These are phyloP conservation scores for Scalopus aquaticus DNA, from an alignment of 2,113 vertebrate species.

Conservation along the genomic window DNA sequence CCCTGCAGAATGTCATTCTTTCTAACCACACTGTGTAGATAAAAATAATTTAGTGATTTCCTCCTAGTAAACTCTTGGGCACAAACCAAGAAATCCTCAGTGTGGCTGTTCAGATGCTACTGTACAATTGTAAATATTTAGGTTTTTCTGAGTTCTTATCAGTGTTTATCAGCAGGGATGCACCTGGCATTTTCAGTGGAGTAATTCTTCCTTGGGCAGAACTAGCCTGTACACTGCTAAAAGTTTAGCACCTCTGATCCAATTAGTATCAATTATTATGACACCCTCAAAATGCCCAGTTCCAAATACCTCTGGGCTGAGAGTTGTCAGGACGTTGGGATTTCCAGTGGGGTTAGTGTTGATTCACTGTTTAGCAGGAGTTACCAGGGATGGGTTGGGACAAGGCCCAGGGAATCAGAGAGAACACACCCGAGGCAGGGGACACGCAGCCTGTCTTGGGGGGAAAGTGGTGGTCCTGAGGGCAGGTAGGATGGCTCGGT, in stretches of 20 bases:
- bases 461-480: not conserved
- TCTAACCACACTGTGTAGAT: constrained; percentile 65
- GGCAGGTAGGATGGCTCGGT: not conserved
- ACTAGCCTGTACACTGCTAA: not conserved
- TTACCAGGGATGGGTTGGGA: not conserved
- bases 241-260: not conserved
- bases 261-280: not conserved
- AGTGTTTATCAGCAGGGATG: not conserved
- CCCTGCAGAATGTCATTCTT: constrained; percentile 57
- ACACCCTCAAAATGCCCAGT: not conserved
- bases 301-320: not conserved
- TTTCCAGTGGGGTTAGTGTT: not conserved
- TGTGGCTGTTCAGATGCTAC: constrained; percentile 23
- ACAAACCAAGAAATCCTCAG: constrained; percentile 61
- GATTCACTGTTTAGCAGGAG: not conserved
- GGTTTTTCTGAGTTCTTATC: not conserved
- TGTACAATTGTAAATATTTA: constrained; percentile 23
- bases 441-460: not conserved
- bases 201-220: not conserved
- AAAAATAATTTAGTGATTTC: constrained; percentile 77
- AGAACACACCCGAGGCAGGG: not conserved
- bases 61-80: constrained; percentile 58
- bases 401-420: not conserved
- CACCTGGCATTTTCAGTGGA: not conserved
- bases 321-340: not conserved